Evolutionary conservation across 1,140 invertebrate genomes (phyloP).

Genomic region (Conus betulinus): DNA sequence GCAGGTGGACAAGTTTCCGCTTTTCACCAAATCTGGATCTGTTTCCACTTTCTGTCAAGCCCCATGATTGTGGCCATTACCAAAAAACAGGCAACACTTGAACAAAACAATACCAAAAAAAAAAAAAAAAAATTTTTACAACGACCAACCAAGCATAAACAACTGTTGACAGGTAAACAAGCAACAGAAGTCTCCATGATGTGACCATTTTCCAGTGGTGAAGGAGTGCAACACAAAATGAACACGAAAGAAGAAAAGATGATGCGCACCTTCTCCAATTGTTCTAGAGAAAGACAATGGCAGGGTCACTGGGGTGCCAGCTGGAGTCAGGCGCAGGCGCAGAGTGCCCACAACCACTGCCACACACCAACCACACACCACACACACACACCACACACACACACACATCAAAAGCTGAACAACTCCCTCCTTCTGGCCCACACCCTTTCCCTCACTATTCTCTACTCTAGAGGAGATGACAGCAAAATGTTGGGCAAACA

Average conservation of each 20-base stretch:
- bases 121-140: too few species aligned
- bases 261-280: slow-evolving; percentile 21
- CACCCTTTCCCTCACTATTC: background rate
- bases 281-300: slow-evolving; percentile 11
- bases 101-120: too few species aligned
- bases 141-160: too few species aligned
- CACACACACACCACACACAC: slow-evolving; percentile 1
- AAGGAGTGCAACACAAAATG: background rate
- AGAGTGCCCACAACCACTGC: background rate
- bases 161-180: too few species aligned
- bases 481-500: too few species aligned
- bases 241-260: background rate
- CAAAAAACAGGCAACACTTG: too few species aligned
- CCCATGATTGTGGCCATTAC: too few species aligned
- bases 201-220: too few species aligned
- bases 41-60: too few species aligned
- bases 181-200: too few species aligned
- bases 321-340: background rate
- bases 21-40: too few species aligned
- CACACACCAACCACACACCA: slow-evolving; percentile 6
- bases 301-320: slow-evolving; percentile 12
- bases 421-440: background rate
- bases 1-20: too few species aligned
- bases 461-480: background rate
- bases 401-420: slow-evolving; percentile 14